Evolutionary conservation across 2,797 vertebrate genomes (phyloP).

Genomic region (Dromococcyx pavoninus): DNA sequence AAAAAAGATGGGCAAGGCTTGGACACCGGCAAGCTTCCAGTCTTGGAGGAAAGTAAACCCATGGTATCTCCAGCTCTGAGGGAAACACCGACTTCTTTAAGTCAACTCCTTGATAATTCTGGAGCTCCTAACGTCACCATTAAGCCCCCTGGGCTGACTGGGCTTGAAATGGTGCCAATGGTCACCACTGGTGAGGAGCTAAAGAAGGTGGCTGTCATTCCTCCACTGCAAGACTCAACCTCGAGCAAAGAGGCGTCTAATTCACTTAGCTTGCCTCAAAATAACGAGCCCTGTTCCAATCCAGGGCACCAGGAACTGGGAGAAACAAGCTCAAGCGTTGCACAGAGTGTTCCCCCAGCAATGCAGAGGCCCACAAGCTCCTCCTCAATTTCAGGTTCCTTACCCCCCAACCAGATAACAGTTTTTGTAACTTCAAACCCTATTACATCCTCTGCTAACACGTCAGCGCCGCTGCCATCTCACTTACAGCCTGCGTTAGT

Average conservation of each 20-base stretch:
- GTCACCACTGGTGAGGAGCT: conserved; percentile 75
- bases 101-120: conserved; percentile 93
- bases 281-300: conserved; percentile 67
- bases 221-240: conserved; percentile 70
- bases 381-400: conserved; percentile 78
- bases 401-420: conserved; percentile 90
- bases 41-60: conserved; percentile 80
- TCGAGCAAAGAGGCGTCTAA: conserved; percentile 72
- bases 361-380: conserved; percentile 88
- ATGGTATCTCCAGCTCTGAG: conserved; percentile 83
- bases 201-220: conserved; percentile 75
- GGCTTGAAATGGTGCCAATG: conserved; percentile 76
- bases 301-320: conserved; percentile 71
- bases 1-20: conserved; percentile 73
- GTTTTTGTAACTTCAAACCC: conserved; percentile 95
- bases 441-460: conserved; percentile 86
- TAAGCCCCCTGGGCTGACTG: conserved; percentile 77
- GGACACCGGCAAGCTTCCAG: conserved; percentile 75
- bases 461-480: conserved; percentile 78
- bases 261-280: conserved; percentile 71
- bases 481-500: conserved; percentile 86
- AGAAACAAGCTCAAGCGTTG: conserved; percentile 68
- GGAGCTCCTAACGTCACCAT: conserved; percentile 80
- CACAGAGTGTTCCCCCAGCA: conserved; percentile 81
- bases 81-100: conserved; percentile 90